Conservation (phyloP, 2,797 vertebrate species). For the Artibeus lituratus region DNA sequence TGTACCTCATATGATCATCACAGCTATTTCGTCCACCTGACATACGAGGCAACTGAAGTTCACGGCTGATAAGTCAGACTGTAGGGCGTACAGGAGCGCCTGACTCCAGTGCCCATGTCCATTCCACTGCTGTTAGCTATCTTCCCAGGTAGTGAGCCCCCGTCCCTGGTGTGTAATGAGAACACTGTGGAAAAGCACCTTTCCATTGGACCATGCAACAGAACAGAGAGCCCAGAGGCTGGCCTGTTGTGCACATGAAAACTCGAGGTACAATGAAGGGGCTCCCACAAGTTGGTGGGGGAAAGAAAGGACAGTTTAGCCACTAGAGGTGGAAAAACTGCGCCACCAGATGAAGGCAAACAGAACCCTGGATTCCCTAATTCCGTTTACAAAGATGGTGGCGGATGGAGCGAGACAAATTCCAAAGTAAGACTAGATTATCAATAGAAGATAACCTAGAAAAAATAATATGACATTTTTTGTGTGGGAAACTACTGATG, state of each 20-base stretch:
- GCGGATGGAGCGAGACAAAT: neutral
- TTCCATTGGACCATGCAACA: too few species aligned
- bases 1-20: rapidly evolving
- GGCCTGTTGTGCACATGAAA: rapidly evolving
- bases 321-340: neutral
- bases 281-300: rapidly evolving
- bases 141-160: neutral
- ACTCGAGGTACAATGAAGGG: rapidly evolving
- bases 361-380: neutral
- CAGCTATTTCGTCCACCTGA: neutral
- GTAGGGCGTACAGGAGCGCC: too few species aligned
- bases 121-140: neutral
- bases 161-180: neutral
- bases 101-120: neutral
- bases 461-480: neutral
- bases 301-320: too few species aligned
- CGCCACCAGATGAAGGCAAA: neutral
- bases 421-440: neutral
- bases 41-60: neutral
- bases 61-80: neutral
- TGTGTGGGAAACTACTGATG: neutral
- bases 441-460: neutral
- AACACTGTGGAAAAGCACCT: neutral
- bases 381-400: neutral
- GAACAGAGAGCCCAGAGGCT: neutral